Base-by-base conservation (phyloP, 2,888 invertebrate genomes). In the Chymomyza fuscimana region DNA sequence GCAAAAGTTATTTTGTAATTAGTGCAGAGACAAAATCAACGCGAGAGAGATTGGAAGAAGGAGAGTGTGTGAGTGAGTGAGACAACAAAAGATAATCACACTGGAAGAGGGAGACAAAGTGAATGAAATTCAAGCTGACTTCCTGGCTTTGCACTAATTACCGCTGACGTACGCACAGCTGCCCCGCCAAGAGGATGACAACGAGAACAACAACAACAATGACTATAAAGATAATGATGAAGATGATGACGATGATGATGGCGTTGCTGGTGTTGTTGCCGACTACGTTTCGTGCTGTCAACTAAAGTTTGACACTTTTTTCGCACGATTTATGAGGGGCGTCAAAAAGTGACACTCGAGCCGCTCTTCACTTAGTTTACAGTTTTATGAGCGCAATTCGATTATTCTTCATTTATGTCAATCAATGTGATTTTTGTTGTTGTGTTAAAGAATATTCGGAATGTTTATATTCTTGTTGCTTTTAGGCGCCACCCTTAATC, bases 331-430 rank as follows among this genome's bases (percentile, higher is more conserved):
- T 84, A 87, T 87, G 84, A 86, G 81, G 25, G 36, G 51, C 61
- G 46, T 46, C 60, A 40, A 10, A 29, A 16, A 36, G 19, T 70
- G 77, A 75, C 68, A 77, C 74, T 79, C 51, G 78, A 74, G 72
- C 62, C 64, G 58, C 16, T 22, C 67, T 66, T 59, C 77, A 79
- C 80, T 83, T 83, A 85, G 87, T 82, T 83, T 86, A 80, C 85
- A 84, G 77, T 82, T 88, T 85, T 87, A 82, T 85, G 78, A 77
- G 79, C 78, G 85, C 86, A 85, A 89, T 87, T 90, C 90, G 87
- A 91, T 91, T 91, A 91, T 89, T 91, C 91, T 91, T 91, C 91
- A 91, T 91, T 91, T 91, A 81, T 86, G 90, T 91, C 91, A 91
- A 91, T 91, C 91, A 91, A 82, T 79, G 70, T 70, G 79, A 82